These are phyloP conservation scores for Papilio elwesi DNA, from an alignment of 2,888 invertebrate species.

Conservation along the genomic window DNA sequence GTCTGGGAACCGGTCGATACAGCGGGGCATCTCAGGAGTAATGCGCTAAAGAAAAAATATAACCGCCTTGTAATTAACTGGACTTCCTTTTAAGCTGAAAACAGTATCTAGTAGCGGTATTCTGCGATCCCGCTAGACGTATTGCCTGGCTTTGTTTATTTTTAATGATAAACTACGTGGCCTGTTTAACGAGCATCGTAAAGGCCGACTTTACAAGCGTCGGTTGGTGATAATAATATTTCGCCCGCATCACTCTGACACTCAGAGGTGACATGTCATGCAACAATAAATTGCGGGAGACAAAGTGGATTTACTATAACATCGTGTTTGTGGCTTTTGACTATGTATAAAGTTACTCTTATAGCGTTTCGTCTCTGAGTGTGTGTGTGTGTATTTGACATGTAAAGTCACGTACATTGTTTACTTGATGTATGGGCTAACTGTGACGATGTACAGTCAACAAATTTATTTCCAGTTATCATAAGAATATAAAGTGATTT, in stretches of 20 bases:
- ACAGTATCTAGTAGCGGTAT: constrained; percentile 53
- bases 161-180: constrained; percentile 36
- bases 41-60: constrained; percentile 56
- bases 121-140: constrained; percentile 56
- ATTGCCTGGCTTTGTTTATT: constrained; percentile 35
- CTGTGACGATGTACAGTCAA: background rate
- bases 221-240: constrained; percentile 31
- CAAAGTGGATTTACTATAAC: constrained; percentile 29
- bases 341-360: constrained; percentile 15
- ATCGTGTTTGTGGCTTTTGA: constrained; percentile 35
- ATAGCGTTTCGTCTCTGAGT: background rate
- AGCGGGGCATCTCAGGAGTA: constrained; percentile 53
- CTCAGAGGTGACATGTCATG: constrained; percentile 27
- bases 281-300: constrained; percentile 33
- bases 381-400: constrained; percentile 7
- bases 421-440: background rate
- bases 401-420: background rate
- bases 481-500: background rate
- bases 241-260: constrained; percentile 34
- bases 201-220: constrained; percentile 26
- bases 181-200: constrained; percentile 33
- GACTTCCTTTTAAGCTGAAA: constrained; percentile 56
- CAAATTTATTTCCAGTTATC: background rate
- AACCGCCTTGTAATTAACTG: constrained; percentile 63
- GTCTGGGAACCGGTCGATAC: constrained; percentile 60